phyloP scores from a whole-genome alignment of 2,113 vertebrate genomes.

The Cyprinodon variegatus region DNA sequence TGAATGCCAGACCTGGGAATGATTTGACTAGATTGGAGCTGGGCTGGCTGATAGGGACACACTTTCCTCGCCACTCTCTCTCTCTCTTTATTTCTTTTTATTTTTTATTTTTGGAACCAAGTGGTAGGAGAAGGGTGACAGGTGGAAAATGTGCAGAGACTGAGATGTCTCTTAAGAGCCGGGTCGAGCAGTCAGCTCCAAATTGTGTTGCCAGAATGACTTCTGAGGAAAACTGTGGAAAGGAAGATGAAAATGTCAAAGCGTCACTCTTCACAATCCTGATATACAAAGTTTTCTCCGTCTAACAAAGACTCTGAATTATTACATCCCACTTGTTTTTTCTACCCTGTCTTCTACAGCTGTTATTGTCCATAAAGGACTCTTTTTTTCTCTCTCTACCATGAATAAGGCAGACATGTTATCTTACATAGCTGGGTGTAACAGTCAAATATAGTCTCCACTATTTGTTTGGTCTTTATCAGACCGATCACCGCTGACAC shows the following conservation, averaged over 20 bases:
- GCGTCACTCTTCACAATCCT: constrained; percentile 63
- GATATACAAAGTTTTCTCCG: constrained; percentile 67
- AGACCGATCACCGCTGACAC: constrained; percentile 38
- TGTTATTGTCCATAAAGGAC: constrained; percentile 34
- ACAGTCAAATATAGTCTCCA: constrained; percentile 23
- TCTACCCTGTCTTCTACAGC: constrained; percentile 10
- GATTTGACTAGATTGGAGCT: constrained; percentile 78
- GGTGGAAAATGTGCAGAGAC: constrained; percentile 73
- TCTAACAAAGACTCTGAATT: constrained; percentile 39
- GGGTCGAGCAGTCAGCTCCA: constrained; percentile 59
- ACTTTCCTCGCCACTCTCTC: neutral
- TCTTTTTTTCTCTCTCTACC: constrained; percentile 2
- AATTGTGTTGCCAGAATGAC: constrained; percentile 74
- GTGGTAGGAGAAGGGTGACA: constrained; percentile 60
- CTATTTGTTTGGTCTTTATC: constrained; percentile 42
- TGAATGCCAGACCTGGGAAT: constrained; percentile 74
- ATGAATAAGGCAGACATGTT: constrained; percentile 50
- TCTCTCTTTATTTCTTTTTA: neutral
- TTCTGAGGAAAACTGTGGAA: constrained; percentile 58
- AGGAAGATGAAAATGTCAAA: constrained; percentile 76
- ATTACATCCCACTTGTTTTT: constrained; percentile 36
- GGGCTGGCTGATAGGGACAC: constrained; percentile 53
- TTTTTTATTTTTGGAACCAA: constrained; percentile 65
- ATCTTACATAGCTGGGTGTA: constrained; percentile 48
- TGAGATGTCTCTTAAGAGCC: constrained; percentile 63